phyloP scores from a whole-genome alignment of 2,113 vertebrate species.

The Pseudolaguvia tuberculata region DNA sequence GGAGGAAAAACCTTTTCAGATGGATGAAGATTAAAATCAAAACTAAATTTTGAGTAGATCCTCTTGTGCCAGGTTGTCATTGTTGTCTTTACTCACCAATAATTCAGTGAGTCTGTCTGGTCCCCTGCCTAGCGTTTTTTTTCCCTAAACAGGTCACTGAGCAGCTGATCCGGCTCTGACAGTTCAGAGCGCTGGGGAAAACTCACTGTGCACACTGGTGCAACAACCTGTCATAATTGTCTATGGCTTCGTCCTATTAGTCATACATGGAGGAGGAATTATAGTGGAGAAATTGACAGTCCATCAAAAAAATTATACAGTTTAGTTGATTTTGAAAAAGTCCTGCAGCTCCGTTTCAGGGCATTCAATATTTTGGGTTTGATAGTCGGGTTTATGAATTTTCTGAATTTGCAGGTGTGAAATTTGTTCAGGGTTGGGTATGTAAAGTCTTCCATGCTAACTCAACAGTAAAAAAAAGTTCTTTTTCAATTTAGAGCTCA shows the following conservation, averaged over 20 bases:
- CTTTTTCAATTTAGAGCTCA: no score
- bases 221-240: not conserved
- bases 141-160: constrained; percentile 1
- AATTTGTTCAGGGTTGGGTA: not conserved
- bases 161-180: constrained; percentile 10
- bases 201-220: not conserved
- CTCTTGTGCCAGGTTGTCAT: not conserved
- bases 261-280: not conserved
- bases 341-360: not conserved
- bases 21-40: no score
- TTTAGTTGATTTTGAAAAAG: not conserved
- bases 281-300: not conserved
- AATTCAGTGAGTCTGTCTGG: not conserved
- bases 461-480: not conserved
- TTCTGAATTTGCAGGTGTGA: not conserved
- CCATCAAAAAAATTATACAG: not conserved
- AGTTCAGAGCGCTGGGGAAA: constrained; percentile 5
- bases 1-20: no score
- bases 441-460: not conserved
- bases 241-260: not conserved
- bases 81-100: not conserved
- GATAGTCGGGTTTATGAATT: not conserved
- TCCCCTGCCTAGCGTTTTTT: not conserved
- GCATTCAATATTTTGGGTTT: not conserved
- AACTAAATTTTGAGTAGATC: no score